These are phyloP conservation scores for Gari tellinella DNA, from an alignment of 2,888 invertebrate species.

Conservation along the genomic window DNA sequence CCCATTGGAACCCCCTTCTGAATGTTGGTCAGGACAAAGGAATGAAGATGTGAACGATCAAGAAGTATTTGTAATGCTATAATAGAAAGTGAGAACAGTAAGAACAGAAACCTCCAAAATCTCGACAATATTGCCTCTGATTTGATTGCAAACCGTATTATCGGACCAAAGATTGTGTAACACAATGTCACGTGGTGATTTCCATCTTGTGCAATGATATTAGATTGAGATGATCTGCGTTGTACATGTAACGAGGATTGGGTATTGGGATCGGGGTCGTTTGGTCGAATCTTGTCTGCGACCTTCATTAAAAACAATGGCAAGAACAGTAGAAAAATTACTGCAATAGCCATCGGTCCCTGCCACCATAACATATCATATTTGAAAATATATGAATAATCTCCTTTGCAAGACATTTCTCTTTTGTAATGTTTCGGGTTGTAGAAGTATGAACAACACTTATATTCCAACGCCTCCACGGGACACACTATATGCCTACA, in stretches of 20 bases:
- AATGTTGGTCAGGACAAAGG: conserved; percentile 43
- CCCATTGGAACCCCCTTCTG: conserved; percentile 55
- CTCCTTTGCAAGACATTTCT: conserved; percentile 22
- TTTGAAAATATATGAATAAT: background rate
- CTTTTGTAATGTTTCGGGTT: conserved; percentile 2
- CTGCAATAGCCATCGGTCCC: conserved; percentile 37
- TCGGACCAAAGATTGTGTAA: conserved; percentile 8
- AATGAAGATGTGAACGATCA: conserved; percentile 29
- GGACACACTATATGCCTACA: conserved; percentile 62
- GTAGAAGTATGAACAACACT: conserved; percentile 42
- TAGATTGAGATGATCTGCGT: background rate
- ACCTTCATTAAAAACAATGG: conserved; percentile 26
- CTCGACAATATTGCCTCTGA: background rate
- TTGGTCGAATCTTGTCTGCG: conserved; percentile 1
- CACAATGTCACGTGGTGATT: conserved; percentile 7
- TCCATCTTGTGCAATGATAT: conserved; percentile 5
- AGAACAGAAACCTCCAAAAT: conserved; percentile 32
- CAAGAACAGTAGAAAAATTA: conserved; percentile 35
- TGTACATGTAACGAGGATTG: no score
- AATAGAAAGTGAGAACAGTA: conserved; percentile 45
- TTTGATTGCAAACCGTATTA: background rate
- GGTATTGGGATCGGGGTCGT: no score
- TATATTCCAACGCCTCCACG: conserved; percentile 44
- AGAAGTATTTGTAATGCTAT: conserved; percentile 49
- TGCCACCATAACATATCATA: conserved; percentile 46